Conservation (phyloP, 2,888 invertebrate species). For the Biston stratarius region DNA sequence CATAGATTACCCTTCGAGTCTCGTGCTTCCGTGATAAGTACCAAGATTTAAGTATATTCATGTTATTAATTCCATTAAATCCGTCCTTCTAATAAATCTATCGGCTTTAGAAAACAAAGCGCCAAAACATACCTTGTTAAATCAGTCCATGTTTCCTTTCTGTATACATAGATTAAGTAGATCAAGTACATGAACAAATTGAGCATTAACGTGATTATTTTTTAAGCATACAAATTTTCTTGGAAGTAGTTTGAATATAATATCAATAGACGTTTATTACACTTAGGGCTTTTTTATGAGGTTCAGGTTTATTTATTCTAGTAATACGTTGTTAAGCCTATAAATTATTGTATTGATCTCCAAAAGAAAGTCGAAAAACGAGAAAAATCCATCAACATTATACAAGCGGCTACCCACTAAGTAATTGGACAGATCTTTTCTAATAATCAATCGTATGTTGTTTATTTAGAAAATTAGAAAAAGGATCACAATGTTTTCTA, state of each 20-base stretch:
- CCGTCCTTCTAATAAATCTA: constrained; percentile 50
- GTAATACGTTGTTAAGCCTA: background rate
- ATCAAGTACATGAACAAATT: constrained; percentile 34
- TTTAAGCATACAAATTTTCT: background rate
- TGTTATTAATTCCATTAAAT: constrained; percentile 52
- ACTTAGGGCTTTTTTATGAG: background rate
- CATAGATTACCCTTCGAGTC: background rate
- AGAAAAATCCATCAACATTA: background rate
- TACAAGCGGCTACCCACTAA: background rate
- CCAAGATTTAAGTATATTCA: constrained; percentile 47
- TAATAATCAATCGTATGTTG: too few relatives aligned
- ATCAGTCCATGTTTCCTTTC: constrained; percentile 36
- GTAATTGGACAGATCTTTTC: background rate
- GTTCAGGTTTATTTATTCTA: background rate
- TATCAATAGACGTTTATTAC: background rate
- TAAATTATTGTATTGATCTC: background rate
- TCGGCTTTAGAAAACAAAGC: constrained; percentile 52
- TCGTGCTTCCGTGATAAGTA: constrained; percentile 4
- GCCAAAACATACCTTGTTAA: constrained; percentile 43
- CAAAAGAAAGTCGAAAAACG: background rate
- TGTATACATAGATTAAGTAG: constrained; percentile 5
- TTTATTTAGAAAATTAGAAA: too few relatives aligned
- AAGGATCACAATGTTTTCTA: too few relatives aligned
- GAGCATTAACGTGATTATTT: constrained; percentile 33
- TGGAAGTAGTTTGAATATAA: background rate